phyloP scores from a whole-genome alignment of 1,140 invertebrate species.

The Drosophila nasuta region DNA sequence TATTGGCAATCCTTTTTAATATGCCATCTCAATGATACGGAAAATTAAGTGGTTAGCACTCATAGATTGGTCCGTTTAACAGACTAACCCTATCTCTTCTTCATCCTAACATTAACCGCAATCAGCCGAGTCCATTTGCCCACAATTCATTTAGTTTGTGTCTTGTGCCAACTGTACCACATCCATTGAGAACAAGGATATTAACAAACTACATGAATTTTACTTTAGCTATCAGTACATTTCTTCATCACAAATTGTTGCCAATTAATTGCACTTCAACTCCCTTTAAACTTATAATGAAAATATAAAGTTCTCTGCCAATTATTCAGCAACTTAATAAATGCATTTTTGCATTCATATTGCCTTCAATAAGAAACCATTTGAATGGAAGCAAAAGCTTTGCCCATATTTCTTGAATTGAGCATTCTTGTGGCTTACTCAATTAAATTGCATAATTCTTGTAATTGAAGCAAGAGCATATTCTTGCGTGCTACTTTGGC shows the following conservation, averaged over 20 bases:
- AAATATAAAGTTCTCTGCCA: no score
- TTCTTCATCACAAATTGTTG: conserved; percentile 16
- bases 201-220: background rate
- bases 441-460: no score
- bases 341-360: no score
- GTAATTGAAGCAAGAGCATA: no score
- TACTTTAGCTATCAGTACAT: background rate
- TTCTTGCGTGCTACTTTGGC: no score
- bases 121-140: conserved; percentile 1
- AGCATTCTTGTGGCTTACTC: background rate
- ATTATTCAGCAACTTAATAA: no score
- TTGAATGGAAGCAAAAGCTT: no score
- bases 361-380: no score
- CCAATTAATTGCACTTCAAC: background rate
- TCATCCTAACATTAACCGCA: background rate
- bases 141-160: background rate
- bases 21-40: conserved; percentile 74
- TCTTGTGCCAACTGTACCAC: conserved; percentile 25
- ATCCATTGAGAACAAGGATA: background rate
- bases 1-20: conserved; percentile 66
- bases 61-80: conserved; percentile 33
- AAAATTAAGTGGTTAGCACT: conserved; percentile 79
- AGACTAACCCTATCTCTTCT: conserved; percentile 1
- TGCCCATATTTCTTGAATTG: no score
- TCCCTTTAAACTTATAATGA: background rate